A percentile compares a stretch with the other conserved stretches of the same genome.
Conservation (phyloP, 2,888 invertebrate species). For the Phoenoteleia sp. region DNA sequence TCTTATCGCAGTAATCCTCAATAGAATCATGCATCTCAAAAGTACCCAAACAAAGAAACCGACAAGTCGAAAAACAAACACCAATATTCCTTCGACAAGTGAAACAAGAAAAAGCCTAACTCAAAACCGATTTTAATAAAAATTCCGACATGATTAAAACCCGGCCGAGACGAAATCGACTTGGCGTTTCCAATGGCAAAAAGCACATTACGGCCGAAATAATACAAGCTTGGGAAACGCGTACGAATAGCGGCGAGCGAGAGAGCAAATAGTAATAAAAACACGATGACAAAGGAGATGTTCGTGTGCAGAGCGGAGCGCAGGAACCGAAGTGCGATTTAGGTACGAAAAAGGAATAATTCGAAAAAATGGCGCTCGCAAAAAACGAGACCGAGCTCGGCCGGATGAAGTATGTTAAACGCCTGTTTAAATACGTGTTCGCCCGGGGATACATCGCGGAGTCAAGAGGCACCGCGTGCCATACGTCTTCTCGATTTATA, state of each 20-base stretch:
- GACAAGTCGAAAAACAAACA: too few species aligned
- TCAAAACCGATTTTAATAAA: conserved; percentile 53
- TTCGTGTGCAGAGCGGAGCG: conserved; percentile 56
- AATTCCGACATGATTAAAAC: conserved; percentile 43
- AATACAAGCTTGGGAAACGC: conserved; percentile 63
- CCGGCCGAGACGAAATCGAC: conserved; percentile 44
- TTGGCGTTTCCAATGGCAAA: conserved; percentile 58
- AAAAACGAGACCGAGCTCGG: conserved; percentile 61
- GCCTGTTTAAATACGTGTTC: conserved; percentile 85
- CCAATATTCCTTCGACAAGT: too few species aligned
- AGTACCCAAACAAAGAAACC: too few species aligned
- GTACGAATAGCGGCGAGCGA: conserved; percentile 38
- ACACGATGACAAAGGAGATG: conserved; percentile 65
- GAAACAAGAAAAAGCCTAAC: too few species aligned
- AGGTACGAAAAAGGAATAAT: conserved; percentile 42
- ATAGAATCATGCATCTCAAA: too few species aligned
- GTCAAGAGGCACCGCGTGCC: conserved; percentile 83
- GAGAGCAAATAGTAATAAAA: conserved; percentile 59
- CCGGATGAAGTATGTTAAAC: conserved; percentile 85
- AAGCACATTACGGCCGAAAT: conserved; percentile 60
- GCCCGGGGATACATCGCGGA: conserved; percentile 83
- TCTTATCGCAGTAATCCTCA: too few species aligned
- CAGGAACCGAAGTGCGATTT: conserved; percentile 68
- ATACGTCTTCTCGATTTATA: conserved; percentile 86
- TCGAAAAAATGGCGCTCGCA: conserved; percentile 18